Evolutionary conservation across 2,888 invertebrate species (phyloP).

Genomic region (Netelia virgata): DNA sequence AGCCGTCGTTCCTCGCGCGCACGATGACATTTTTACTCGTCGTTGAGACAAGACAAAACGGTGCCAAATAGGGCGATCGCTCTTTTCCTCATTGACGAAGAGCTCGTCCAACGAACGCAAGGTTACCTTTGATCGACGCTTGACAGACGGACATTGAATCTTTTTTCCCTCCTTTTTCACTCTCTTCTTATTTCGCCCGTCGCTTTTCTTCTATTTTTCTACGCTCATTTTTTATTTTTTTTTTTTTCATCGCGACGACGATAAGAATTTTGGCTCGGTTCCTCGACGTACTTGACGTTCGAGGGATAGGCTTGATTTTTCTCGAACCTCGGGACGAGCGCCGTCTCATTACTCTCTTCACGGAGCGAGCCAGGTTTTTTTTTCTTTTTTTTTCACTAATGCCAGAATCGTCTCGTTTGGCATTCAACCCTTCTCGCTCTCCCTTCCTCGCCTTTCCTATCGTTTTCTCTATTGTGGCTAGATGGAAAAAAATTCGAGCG

Average conservation of each 20-base stretch:
- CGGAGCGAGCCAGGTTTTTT: background rate
- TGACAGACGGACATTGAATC: background rate
- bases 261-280: slow-evolving; percentile 22
- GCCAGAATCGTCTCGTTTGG: slow-evolving; percentile 45
- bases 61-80: slow-evolving; percentile 29
- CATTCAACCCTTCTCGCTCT: background rate
- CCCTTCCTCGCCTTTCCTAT: background rate
- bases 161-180: slow-evolving; percentile 5
- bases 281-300: slow-evolving; percentile 7
- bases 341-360: slow-evolving; percentile 34
- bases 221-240: background rate
- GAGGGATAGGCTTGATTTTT: slow-evolving; percentile 45
- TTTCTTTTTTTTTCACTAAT: slow-evolving; percentile 6
- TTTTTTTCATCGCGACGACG: slow-evolving; percentile 21
- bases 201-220: background rate
- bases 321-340: slow-evolving; percentile 7
- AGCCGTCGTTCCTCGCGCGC: background rate
- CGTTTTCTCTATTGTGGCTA: background rate
- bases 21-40: no score
- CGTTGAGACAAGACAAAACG: background rate
- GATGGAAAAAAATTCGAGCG: no score
- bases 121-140: background rate
- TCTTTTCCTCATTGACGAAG: background rate
- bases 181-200: slow-evolving; percentile 2
- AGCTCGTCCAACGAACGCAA: background rate